Evolutionary conservation across 2,797 vertebrate genomes (phyloP).

Genomic region (Linurgus olivaceus): DNA sequence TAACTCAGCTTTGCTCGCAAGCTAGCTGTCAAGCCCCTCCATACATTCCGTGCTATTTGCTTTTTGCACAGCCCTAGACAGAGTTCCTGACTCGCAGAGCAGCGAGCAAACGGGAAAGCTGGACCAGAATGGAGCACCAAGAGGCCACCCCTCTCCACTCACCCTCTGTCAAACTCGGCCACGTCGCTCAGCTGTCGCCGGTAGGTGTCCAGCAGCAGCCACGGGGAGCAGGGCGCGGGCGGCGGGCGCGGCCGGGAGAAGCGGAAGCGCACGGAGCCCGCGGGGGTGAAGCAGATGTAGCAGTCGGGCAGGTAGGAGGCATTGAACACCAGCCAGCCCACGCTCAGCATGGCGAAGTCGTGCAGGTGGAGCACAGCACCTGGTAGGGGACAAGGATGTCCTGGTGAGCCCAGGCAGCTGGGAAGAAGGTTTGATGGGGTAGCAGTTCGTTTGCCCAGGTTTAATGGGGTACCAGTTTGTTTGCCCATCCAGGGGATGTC

Average conservation of each 20-base stretch:
- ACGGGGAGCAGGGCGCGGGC: conserved; percentile 73
- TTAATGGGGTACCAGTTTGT: background rate
- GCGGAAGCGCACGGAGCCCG: conserved; percentile 69
- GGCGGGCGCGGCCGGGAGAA: conserved; percentile 77
- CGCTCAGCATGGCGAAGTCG: conserved; percentile 79
- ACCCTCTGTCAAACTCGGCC: conserved; percentile 85
- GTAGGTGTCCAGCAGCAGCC: conserved; percentile 81
- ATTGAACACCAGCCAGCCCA: conserved; percentile 86
- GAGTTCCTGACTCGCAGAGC: rapidly evolving
- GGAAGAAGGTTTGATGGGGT: background rate
- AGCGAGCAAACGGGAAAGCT: background rate
- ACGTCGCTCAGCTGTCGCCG: conserved; percentile 70
- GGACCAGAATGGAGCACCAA: rapidly evolving
- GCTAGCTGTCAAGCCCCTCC: background rate
- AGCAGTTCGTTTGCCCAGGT: no score
- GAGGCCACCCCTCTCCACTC: background rate
- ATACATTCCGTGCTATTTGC: rapidly evolving
- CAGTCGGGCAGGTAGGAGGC: conserved; percentile 86
- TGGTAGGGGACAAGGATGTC: conserved; percentile 13
- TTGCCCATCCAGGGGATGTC: background rate
- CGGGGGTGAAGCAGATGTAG: conserved; percentile 81
- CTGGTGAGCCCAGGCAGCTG: background rate
- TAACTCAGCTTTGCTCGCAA: background rate
- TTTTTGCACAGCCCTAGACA: background rate
- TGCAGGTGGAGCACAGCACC: conserved; percentile 88